A percentile compares a stretch with the other conserved stretches of the same genome.
Conservation (phyloP, 2,888 invertebrate species). For the Xanthostigma xanthostigma region DNA sequence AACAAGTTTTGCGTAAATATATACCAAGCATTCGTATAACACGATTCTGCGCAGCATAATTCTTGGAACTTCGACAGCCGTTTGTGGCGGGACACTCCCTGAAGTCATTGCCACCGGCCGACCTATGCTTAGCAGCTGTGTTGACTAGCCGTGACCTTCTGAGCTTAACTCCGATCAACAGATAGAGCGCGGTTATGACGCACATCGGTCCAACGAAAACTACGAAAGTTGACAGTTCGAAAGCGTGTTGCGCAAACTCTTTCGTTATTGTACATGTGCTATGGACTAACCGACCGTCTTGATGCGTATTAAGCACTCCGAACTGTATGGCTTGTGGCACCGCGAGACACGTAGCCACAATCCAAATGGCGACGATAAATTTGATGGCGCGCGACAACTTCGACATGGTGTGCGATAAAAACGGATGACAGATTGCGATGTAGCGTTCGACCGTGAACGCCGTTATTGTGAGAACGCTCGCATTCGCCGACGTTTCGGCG, state of each 20-base stretch:
- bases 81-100: conserved; percentile 5
- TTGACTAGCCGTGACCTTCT: conserved; percentile 38
- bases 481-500: conserved; percentile 68
- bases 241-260: conserved; percentile 48
- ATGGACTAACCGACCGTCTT: conserved; percentile 21
- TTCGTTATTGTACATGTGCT: conserved; percentile 32
- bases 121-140: not conserved
- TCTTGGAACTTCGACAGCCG: conserved; percentile 15
- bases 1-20: conserved; percentile 11
- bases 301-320: conserved; percentile 25
- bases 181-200: conserved; percentile 67
- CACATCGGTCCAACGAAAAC: conserved; percentile 83
- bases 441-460: conserved; percentile 58
- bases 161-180: conserved; percentile 57
- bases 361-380: conserved; percentile 69
- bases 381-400: conserved; percentile 71
- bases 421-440: conserved; percentile 54
- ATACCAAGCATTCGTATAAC: conserved; percentile 33
- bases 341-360: conserved; percentile 55
- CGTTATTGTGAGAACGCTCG: conserved; percentile 52
- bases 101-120: conserved; percentile 1
- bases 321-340: conserved; percentile 51
- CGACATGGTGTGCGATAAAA: conserved; percentile 67
- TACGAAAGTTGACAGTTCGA: conserved; percentile 64
- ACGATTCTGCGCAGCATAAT: conserved; percentile 27